Percentiles rank a stretch among this genome's conserved stretches.
These are phyloP conservation scores for Gambusia affinis DNA, from an alignment of 2,113 vertebrate genomes.

Conservation along the genomic window DNA sequence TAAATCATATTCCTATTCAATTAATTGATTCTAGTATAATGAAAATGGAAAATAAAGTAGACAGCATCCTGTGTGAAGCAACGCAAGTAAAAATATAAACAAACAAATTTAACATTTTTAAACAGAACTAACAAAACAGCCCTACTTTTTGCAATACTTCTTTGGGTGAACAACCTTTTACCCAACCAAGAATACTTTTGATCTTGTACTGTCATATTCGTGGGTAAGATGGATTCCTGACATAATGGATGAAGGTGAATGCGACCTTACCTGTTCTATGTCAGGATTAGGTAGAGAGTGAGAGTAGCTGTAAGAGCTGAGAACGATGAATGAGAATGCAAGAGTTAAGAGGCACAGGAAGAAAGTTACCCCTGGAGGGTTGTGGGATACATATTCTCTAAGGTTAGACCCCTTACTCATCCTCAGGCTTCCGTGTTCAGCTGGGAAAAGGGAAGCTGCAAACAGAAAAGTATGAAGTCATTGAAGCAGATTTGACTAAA, in stretches of 20 bases:
- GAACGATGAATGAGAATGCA: conserved; percentile 70
- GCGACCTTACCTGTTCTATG: conserved; percentile 60
- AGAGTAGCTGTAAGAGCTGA: conserved; percentile 69
- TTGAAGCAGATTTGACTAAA: background rate
- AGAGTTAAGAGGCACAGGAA: conserved; percentile 75
- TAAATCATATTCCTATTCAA: background rate
- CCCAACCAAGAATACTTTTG: background rate
- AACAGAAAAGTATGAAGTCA: conserved; percentile 8
- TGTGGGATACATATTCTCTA: conserved; percentile 58
- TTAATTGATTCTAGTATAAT: background rate
- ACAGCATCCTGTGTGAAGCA: background rate
- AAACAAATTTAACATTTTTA: background rate
- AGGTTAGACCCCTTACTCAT: conserved; percentile 77
- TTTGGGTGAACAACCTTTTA: background rate
- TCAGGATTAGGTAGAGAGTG: conserved; percentile 78
- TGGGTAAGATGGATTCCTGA: background rate
- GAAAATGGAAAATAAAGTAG: background rate
- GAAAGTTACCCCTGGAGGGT: conserved; percentile 77
- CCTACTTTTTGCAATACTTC: too few species aligned
- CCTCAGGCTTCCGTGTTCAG: conserved; percentile 12
- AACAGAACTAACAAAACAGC: too few species aligned
- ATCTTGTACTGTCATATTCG: background rate
- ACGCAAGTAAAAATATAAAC: background rate
- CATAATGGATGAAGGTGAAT: background rate
- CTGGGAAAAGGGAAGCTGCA: conserved; percentile 16